Conservation (phyloP, 2,113 vertebrate genomes). For the Engraulis encrasicolus region DNA sequence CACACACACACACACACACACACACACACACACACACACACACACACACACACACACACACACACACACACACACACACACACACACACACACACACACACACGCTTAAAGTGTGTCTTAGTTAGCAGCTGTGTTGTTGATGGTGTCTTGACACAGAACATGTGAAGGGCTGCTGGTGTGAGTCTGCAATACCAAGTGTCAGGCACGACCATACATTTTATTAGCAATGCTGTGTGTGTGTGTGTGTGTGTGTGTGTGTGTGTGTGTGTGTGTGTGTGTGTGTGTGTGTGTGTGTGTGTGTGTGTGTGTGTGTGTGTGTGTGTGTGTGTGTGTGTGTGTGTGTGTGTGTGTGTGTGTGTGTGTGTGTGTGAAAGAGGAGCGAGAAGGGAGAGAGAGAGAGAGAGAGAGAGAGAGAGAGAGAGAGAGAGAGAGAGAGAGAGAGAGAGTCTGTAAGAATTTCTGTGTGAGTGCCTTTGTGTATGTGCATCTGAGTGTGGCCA, state of each 20-base stretch:
- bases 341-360: neutral
- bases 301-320: neutral
- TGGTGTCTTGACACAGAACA: neutral
- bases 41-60: neutral
- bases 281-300: neutral
- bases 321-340: neutral
- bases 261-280: neutral
- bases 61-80: neutral
- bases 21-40: no score
- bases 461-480: neutral
- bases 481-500: no score
- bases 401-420: no score
- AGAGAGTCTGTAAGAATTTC: neutral
- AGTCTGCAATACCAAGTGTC: neutral
- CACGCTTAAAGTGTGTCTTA: neutral
- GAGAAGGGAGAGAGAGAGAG: no score
- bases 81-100: conserved; percentile 3
- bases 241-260: neutral
- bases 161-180: neutral
- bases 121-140: neutral
- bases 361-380: neutral
- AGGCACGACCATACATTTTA: neutral
- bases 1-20: no score
- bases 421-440: no score
- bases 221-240: neutral